Base-by-base conservation (phyloP, 1,140 invertebrate species). In the Cotesia typhae region DNA sequence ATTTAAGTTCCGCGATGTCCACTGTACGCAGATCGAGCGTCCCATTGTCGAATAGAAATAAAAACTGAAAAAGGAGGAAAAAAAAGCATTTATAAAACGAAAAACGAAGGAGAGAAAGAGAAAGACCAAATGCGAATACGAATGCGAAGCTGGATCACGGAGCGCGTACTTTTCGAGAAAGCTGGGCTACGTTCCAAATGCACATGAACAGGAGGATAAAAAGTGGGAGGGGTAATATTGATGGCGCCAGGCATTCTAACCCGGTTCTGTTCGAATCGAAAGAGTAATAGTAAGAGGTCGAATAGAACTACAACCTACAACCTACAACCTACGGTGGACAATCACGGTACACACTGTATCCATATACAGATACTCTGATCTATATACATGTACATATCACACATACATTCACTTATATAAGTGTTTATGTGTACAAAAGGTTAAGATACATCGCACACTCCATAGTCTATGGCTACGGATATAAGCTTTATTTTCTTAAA, bases 171-270 rank as follows among this genome's bases (percentile, higher is more conserved):
- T 66, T 57, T 71, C 37, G 38, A 71, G 65, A 55, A 71, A 67
- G 64, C 52, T 71, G 70, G 70, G 70, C 74, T 35, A 47, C n/a
- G 66, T 59, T 72, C 74, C 74, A 74, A 74, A 74, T 74, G 63
- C 67, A 66, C 55, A 64, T 63, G 67, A 73, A 65, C 61, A 67
- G 37, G 12, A 68, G 65, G 63, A 57, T 20, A 17, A 59, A 35
- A 37, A 37, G 63, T 57, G 20, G 67, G 57, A 73, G 36, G 38
- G 36, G 47, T 28, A 67, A 77, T 81, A 79, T 81, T 81, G 80
- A 81, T 80, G 77, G 75, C 76, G 64, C 65, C 70, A 57, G 66
- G 69, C 77, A 53, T 79, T 75, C 79, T 80, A 80, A 78, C 73
- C 76, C 64, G 76, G 67, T 71, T 53, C 51, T 76, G 28, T 28